A percentile compares a stretch with the other conserved stretches of the same genome.
These are phyloP conservation scores for Mirza zaza DNA, from an alignment of 2,113 vertebrate genomes.

Conservation along the genomic window DNA sequence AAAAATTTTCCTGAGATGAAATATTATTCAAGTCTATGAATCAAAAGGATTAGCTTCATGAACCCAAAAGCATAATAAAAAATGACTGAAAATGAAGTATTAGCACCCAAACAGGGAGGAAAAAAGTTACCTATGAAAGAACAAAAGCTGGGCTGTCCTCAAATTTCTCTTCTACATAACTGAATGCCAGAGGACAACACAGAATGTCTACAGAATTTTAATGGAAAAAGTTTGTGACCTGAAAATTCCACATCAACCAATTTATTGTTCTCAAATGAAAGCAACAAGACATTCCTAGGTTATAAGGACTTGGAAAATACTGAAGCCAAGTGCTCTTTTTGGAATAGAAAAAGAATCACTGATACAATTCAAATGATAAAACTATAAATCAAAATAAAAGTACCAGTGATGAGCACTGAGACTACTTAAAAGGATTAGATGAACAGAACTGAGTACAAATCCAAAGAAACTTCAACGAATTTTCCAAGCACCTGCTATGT, in stretches of 20 bases:
- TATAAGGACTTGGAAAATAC: slow-evolving; percentile 61
- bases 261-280: slow-evolving; percentile 58
- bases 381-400: slow-evolving; percentile 34
- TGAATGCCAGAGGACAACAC: slow-evolving; percentile 9
- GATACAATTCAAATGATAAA: slow-evolving; percentile 52
- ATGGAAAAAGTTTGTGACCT: slow-evolving; percentile 59
- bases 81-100: background rate
- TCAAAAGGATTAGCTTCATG: background rate
- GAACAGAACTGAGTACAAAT: background rate
- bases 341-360: background rate
- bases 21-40: background rate
- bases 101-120: background rate
- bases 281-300: slow-evolving; percentile 36
- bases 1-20: background rate
- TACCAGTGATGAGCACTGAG: background rate
- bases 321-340: slow-evolving; percentile 1
- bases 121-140: background rate
- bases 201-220: slow-evolving; percentile 23
- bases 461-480: background rate
- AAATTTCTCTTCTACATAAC: slow-evolving; percentile 19
- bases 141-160: background rate
- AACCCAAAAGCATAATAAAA: slow-evolving; percentile 7
- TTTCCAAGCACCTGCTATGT: background rate
- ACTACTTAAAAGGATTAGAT: background rate
- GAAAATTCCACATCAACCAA: slow-evolving; percentile 59